Evolutionary conservation across 2,113 vertebrate genomes (phyloP).

Genomic region (Atherinomorus stipes): DNA sequence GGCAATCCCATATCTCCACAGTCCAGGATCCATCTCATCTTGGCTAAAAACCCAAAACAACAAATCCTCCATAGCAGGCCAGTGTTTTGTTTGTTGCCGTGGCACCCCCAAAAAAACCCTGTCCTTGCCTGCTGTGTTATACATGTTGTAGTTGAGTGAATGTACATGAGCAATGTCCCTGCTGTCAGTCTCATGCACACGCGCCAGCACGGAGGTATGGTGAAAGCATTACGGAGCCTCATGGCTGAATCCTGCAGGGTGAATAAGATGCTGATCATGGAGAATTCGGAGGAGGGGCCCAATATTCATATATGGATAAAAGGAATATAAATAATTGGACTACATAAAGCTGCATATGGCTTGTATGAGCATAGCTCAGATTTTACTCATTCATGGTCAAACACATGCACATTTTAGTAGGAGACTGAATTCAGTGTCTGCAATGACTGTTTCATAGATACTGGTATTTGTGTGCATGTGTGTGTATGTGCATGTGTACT

Average conservation of each 20-base stretch:
- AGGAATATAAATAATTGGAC: too few species aligned
- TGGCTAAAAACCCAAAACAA: too few species aligned
- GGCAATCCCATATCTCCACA: too few species aligned
- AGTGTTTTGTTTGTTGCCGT: neutral
- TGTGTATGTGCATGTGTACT: neutral
- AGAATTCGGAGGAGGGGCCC: neutral
- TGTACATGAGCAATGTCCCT: neutral
- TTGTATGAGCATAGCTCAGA: too few species aligned
- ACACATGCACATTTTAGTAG: neutral
- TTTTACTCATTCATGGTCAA: slow-evolving; percentile 4
- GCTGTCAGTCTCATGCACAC: slow-evolving; percentile 28
- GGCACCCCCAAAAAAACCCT: neutral
- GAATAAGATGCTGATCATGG: slow-evolving; percentile 18
- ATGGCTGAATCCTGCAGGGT: slow-evolving; percentile 13
- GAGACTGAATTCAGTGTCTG: too few species aligned
- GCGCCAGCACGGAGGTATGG: slow-evolving; percentile 15
- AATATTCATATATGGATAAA: neutral
- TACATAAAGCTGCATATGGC: too few species aligned
- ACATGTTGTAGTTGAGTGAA: neutral
- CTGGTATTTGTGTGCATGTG: neutral
- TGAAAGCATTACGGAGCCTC: slow-evolving; percentile 49
- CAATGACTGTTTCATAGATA: neutral
- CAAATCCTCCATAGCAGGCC: neutral
- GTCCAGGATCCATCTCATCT: slow-evolving; percentile 9
- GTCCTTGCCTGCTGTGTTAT: neutral